Evolutionary conservation across 2,888 invertebrate genomes (phyloP).

Genomic region (Linnaemya vulpina): DNA sequence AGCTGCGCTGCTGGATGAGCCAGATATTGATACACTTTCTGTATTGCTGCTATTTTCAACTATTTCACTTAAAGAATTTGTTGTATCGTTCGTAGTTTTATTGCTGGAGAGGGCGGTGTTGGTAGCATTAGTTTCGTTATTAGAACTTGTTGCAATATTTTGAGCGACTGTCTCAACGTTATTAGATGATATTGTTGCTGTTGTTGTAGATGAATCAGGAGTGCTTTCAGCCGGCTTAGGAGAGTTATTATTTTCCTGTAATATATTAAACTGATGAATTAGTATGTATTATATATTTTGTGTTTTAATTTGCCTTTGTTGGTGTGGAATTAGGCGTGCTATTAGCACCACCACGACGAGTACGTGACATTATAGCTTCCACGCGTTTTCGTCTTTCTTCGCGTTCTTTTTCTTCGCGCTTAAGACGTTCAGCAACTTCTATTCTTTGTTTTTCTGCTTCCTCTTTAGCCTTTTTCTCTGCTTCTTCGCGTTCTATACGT

Average conservation of each 20-base stretch:
- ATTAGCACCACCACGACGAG: constrained; percentile 84
- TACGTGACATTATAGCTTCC: constrained; percentile 95
- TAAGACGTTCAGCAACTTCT: constrained; percentile 92
- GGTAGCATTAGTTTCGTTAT: constrained; percentile 42
- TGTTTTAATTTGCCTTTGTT: constrained; percentile 77
- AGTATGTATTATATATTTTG: neutral
- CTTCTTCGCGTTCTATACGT: constrained; percentile 89
- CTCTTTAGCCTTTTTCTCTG: constrained; percentile 91
- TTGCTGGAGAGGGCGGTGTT: constrained; percentile 46
- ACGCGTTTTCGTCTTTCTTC: constrained; percentile 94
- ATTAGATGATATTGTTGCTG: constrained; percentile 52
- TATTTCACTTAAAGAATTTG: constrained; percentile 46
- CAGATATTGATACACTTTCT: constrained; percentile 74
- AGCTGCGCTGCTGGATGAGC: constrained; percentile 72
- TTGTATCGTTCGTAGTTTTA: constrained; percentile 65
- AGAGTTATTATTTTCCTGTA: constrained; percentile 71
- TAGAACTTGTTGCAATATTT: constrained; percentile 59
- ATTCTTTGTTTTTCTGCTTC: constrained; percentile 92
- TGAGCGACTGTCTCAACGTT: constrained; percentile 45
- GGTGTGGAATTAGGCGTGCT: constrained; percentile 79
- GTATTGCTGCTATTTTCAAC: constrained; percentile 65
- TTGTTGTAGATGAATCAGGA: constrained; percentile 48
- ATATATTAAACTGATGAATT: neutral
- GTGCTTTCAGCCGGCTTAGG: constrained; percentile 64
- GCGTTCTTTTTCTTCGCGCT: constrained; percentile 94